Base-by-base conservation (phyloP, 1,140 invertebrate genomes). In the Papilio xuthus region DNA sequence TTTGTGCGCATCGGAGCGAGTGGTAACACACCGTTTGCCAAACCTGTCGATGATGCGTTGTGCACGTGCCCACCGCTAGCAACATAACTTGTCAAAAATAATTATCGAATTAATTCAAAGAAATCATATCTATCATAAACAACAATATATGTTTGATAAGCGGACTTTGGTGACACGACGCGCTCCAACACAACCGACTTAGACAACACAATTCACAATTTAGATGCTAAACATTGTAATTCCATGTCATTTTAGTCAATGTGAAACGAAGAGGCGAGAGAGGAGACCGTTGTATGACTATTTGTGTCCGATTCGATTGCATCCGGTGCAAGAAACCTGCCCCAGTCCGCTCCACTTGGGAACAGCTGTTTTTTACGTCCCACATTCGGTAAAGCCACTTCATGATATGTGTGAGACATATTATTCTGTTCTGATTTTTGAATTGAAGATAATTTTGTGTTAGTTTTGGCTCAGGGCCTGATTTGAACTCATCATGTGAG, bases 331-430 rank as follows among this genome's bases (percentile, higher is more conserved):
- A 20, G 56, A 6, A n/a, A 13, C 56, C 20, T 26, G 56, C 56
- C 23, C 23, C 4, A 12, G 10, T n/a, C 23, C 12, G 56, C 7
- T 47, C 15, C 15, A n/a, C 56, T 26, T 10, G 23, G n/a, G 12
- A 60, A 12, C 56, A 60, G 20, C 56, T 60, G 56, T 60, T 60
- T 26, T 60, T 60, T 60, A 53, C 18, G 56, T 60, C 20, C 23
- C 9, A 60, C 56, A 60, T 60, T 26, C 23, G 4, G 12, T 26
- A 23, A 60, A 60, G 8, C 23, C 56, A 10, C 50, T 53, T 53
- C 50, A 20, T 53, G n/a, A 9, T 1, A 53, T 47, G 6, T 15
- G 13, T 47, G 15, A 47, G 44, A 47, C 4, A 8, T 53, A 1
- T n/a, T 53, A 37, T 37, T 6, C 50, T 60, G 10, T 60, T 26